These are phyloP conservation scores for Coelinius sp. DNA, from an alignment of 2,888 invertebrate species.

Conservation along the genomic window DNA sequence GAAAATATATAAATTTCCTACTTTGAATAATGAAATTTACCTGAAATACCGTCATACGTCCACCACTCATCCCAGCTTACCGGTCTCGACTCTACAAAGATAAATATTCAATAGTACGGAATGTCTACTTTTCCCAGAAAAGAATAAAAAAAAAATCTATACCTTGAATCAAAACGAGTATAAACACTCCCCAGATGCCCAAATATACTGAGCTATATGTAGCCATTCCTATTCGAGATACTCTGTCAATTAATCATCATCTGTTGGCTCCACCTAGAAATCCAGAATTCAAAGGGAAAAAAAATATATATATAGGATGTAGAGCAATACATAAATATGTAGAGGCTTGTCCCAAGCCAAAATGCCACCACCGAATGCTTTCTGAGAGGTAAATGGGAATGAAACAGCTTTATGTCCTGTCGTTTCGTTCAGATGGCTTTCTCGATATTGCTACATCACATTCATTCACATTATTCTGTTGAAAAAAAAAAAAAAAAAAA, in stretches of 20 bases:
- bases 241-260: conserved; percentile 67
- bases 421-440: conserved; percentile 30
- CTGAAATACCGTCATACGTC: conserved; percentile 96
- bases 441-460: conserved; percentile 22
- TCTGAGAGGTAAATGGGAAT: conserved; percentile 14
- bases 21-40: conserved; percentile 74
- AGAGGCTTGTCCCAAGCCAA: conserved; percentile 1
- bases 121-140: not conserved
- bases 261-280: conserved; percentile 56
- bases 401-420: conserved; percentile 26
- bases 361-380: conserved; percentile 20
- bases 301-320: conserved; percentile 15
- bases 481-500: not conserved
- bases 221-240: conserved; percentile 66
- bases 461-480: conserved; percentile 16
- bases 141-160: not conserved
- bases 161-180: conserved; percentile 68
- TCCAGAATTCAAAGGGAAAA: conserved; percentile 34
- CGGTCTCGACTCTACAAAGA: conserved; percentile 79
- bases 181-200: conserved; percentile 68
- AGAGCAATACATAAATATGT: conserved; percentile 17
- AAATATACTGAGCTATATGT: conserved; percentile 67
- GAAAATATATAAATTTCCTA: too few species aligned
- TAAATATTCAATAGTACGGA: not conserved
- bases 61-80: conserved; percentile 97